Evolutionary conservation across 2,888 invertebrate species (phyloP), one percentile per base, ranked within the genome.

Genomic region (Acrobeloides nanus): DNA sequence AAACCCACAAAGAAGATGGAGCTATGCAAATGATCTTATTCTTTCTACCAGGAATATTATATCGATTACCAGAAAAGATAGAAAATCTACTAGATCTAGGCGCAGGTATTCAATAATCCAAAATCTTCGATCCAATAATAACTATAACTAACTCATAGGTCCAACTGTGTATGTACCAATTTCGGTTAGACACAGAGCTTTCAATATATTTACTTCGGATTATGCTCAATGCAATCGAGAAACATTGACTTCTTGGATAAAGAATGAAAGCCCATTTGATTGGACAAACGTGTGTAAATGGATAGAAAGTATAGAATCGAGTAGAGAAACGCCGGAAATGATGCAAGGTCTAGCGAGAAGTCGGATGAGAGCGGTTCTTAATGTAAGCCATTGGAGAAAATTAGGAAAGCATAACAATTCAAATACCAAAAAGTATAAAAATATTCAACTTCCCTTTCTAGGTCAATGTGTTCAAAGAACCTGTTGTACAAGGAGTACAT

Each of bases 11-110:
- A 7, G 67, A 72, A 41, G 72, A 72, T 47, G 60, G 57, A 0
- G 72, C 72, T 7, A 72, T 72, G 72, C 64, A 68, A 41, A 55
- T 62, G 8, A 67, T 72, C 4, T 60, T 72, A 18, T 72, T 72
- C 55, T 73, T 73, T 47, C 57, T 72, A 4, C 73, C 72, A 15
- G 73, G 70, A 27, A 66, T 73, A 12, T 56, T 72, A 21, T 72
- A 66, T 40, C 57, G 72, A 8, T 51, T 72, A n/a, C 73, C 72
- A 3, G 42, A 59, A 37, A 56, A 58, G 35, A 55, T 72, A 24
- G 53, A 47, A 27, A 59, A 56, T 6, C 57, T 69, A 18, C 58
- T 72, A 12, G 71, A 71, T 38, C 48, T 70, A 12, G 70, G 70
- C 3, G 71, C 68, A 25, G 70, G 67, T 50, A 52, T 61, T 18